These are phyloP conservation scores for Sesamia inferens DNA, from an alignment of 2,888 invertebrate species.

Conservation along the genomic window DNA sequence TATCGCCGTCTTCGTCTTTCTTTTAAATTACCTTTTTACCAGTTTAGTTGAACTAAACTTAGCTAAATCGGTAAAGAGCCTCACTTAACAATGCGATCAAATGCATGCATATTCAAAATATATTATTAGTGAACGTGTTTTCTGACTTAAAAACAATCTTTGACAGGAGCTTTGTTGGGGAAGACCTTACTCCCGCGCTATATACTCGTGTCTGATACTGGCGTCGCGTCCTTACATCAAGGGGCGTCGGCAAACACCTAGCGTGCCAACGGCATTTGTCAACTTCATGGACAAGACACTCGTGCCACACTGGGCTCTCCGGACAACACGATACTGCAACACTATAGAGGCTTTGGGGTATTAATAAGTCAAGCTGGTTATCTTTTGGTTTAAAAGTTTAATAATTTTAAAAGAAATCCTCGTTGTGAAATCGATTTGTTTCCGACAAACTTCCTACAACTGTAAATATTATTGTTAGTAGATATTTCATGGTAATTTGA, in stretches of 20 bases:
- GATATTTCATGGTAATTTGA: no score
- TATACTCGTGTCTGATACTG: conserved; percentile 62
- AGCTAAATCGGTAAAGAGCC: no score
- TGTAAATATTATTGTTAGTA: no score
- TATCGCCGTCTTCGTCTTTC: no score
- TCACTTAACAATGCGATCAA: no score
- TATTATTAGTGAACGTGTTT: no score
- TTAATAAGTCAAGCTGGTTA: conserved; percentile 24
- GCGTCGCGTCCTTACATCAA: conserved; percentile 69
- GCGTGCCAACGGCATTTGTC: conserved; percentile 80
- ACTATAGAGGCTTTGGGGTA: conserved; percentile 45
- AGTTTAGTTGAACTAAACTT: no score
- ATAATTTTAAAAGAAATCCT: background rate
- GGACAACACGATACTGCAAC: conserved; percentile 68
- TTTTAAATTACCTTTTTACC: no score
- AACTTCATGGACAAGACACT: conserved; percentile 80
- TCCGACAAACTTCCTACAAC: background rate
- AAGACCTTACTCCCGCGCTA: conserved; percentile 43
- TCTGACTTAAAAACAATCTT: conserved; percentile 18
- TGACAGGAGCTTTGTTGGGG: conserved; percentile 21
- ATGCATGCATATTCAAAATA: background rate
- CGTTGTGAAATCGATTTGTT: background rate
- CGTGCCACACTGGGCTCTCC: conserved; percentile 62
- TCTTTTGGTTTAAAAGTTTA: background rate
- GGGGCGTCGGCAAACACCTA: conserved; percentile 79